Base-by-base conservation (phyloP, 1,140 invertebrate genomes). In the Heliconius eleuchia region DNA sequence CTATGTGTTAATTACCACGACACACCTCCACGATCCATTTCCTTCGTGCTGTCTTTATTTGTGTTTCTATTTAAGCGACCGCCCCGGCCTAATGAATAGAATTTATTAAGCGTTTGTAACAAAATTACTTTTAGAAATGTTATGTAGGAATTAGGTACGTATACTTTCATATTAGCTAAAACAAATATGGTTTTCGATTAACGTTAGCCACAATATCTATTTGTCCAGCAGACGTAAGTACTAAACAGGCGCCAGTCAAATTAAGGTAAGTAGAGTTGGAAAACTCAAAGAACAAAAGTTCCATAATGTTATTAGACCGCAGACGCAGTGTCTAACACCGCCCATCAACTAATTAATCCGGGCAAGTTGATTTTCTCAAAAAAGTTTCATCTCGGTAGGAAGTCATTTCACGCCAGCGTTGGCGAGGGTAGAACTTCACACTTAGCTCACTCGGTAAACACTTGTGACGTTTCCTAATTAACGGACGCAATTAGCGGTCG, bases 381-480 rank as follows among this genome's bases (percentile, higher is more conserved):
- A 30, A 93, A 93, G 86, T 93, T 92, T 92, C 87, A 90, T 90
- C 89, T 92, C 88, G 82, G 76, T 75, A 82, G 88, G 91, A 92
- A 93, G 90, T 92, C 92, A 91, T 92, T 91, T 93, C 87, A 89
- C 89, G 89, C 87, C 85, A 87, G 87, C 89, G 89, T 91, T 90
- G 91, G 89, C 83, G 84, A 85, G 85, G 85, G 84, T 83, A 85
- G 87, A 93, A 94, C 92, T 94, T 94, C 92, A 94, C 92, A 94
- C 92, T 93, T 92, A 93, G 91, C 89, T 89, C 88, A 88, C 89
- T 92, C 86, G 85, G 91, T 94, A 94, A 94, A 94, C 92, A 94
- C 92, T 94, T 91, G 93, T 93, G 92, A 93, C 92, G 92, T 92
- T 91, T 92, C 91, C 88, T 94, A 94, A 94, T 94, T 94, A 94